Evolutionary conservation across 2,113 vertebrate genomes (phyloP).

Genomic region (Rhineura floridana): DNA sequence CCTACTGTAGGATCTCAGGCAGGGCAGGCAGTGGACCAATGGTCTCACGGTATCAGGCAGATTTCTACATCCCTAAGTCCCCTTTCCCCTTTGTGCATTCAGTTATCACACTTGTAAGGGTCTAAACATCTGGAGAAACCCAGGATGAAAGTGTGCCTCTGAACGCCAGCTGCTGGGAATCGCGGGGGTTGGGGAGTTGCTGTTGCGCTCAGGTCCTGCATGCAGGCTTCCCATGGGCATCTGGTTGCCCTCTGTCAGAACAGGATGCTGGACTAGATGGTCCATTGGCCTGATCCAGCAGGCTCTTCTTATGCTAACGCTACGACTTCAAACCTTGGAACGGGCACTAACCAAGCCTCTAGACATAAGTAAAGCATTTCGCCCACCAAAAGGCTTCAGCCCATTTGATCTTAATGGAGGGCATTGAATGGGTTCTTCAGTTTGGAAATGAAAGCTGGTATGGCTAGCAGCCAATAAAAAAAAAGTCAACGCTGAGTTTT

Average conservation of each 20-base stretch:
- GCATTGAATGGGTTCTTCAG: constrained; percentile 39
- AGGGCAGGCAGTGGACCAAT: background rate
- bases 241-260: too few species aligned
- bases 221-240: too few species aligned
- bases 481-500: constrained; percentile 17
- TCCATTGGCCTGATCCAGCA: too few species aligned
- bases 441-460: constrained; percentile 29
- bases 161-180: too few species aligned
- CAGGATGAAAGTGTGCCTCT: background rate
- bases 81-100: background rate
- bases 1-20: too few species aligned
- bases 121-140: background rate
- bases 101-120: background rate
- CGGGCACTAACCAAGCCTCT: background rate
- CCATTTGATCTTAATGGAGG: constrained; percentile 46
- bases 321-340: constrained; percentile 19
- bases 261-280: too few species aligned
- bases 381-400: background rate
- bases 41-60: background rate
- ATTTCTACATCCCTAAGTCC: background rate
- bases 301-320: too few species aligned
- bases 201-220: too few species aligned
- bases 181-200: too few species aligned
- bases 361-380: constrained; percentile 17
- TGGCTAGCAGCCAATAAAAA: constrained; percentile 40